Percentiles rank a stretch among this genome's conserved stretches.
Conservation (phyloP, 2,113 vertebrate genomes). For the Stigmatopora nigra region DNA sequence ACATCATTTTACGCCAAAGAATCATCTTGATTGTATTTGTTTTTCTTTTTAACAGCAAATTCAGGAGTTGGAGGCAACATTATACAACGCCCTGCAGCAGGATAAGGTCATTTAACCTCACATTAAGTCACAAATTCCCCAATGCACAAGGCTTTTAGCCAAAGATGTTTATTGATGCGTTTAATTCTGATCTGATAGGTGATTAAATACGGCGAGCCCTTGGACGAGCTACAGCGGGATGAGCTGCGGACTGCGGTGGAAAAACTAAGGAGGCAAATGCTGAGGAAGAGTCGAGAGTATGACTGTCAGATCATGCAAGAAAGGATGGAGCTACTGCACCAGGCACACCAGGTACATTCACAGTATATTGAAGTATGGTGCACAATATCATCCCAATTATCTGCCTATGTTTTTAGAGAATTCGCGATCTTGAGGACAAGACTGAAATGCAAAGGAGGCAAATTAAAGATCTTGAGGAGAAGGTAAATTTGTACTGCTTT, state of each 20-base stretch:
- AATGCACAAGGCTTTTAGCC: background rate
- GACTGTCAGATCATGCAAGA: conserved; percentile 97
- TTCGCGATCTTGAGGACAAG: conserved; percentile 96
- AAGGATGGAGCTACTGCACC: conserved; percentile 95
- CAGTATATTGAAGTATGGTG: background rate
- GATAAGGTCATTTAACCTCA: conserved; percentile 70
- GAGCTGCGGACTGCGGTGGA: conserved; percentile 90
- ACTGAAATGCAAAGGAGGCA: conserved; percentile 98
- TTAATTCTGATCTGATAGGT: conserved; percentile 45
- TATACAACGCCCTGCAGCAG: conserved; percentile 98
- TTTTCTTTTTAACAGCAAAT: conserved; percentile 78
- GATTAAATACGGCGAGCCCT: conserved; percentile 89
- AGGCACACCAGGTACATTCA: conserved; percentile 87
- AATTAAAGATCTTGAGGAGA: conserved; percentile 98
- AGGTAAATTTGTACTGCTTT: conserved; percentile 65
- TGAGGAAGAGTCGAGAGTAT: conserved; percentile 94
- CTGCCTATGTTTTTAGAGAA: conserved; percentile 76
- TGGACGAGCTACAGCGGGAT: conserved; percentile 89
- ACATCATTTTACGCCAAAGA: background rate
- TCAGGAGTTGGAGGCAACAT: conserved; percentile 95
- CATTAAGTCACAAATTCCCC: background rate
- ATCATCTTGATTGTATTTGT: background rate
- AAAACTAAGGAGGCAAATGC: conserved; percentile 92
- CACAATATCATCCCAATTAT: background rate
- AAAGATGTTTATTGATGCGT: background rate